phyloP scores from a whole-genome alignment of 2,113 vertebrate species.

The Passerina amoena region DNA sequence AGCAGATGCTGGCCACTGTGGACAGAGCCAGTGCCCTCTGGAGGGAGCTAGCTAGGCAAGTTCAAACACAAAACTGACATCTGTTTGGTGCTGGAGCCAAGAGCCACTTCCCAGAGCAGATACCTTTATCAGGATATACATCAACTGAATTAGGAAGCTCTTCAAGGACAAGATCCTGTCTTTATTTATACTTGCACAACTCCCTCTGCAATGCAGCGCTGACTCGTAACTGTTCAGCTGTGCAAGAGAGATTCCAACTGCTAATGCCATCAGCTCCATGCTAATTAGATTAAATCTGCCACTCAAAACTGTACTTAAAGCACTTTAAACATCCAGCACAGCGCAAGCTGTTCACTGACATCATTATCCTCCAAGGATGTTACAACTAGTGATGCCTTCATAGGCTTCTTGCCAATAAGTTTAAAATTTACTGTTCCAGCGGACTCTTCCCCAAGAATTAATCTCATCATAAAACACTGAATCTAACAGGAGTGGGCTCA shows the following conservation, averaged over 20 bases:
- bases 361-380: not conserved
- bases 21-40: not conserved
- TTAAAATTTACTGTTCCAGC: not conserved
- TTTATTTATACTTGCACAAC: not conserved
- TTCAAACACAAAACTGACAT: not conserved
- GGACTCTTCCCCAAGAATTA: not conserved
- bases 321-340: not conserved
- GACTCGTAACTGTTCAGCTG: not conserved
- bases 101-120: not conserved
- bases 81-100: not conserved
- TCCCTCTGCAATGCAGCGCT: not conserved
- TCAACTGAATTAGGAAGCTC: not conserved
- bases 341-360: not conserved
- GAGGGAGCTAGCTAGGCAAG: not conserved
- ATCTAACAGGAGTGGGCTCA: not conserved
- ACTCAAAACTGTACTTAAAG: not conserved
- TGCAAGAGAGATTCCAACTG: not conserved
- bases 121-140: not conserved
- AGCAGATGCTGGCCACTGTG: not conserved
- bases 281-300: not conserved
- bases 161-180: not conserved
- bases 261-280: not conserved
- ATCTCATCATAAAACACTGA: accelerated
- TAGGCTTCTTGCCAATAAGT: not conserved
- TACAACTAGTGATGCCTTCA: not conserved